Percentiles rank a stretch among this genome's conserved stretches.
Conservation (phyloP, 2,888 invertebrate genomes). For the Alviniconcha strummeri region DNA sequence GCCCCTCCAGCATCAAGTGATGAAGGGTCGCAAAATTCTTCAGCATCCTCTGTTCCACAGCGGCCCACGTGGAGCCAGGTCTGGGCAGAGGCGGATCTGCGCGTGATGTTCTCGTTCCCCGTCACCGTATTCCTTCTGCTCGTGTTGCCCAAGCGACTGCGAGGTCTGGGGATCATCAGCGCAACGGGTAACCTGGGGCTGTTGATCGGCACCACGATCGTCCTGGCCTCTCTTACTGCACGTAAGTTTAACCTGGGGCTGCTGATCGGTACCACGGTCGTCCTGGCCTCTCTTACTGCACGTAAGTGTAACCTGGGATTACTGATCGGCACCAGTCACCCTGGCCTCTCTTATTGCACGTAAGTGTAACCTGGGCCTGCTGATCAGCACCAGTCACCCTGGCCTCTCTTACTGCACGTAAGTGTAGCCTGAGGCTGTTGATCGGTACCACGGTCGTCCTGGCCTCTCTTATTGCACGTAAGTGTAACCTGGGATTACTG, state of each 20-base stretch:
- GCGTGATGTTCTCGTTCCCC: conserved; percentile 61
- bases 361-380: conserved; percentile 64
- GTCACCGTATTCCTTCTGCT: conserved; percentile 66
- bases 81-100: conserved; percentile 50
- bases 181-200: conserved; percentile 65
- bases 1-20: too few species aligned
- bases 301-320: conserved; percentile 66
- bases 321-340: conserved; percentile 63
- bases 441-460: conserved; percentile 63
- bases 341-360: conserved; percentile 55
- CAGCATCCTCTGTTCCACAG: too few species aligned
- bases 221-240: conserved; percentile 54
- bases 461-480: conserved; percentile 57
- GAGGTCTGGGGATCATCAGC: conserved; percentile 65
- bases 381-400: conserved; percentile 64
- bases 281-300: conserved; percentile 54
- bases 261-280: conserved; percentile 62
- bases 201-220: conserved; percentile 62
- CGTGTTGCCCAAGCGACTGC: conserved; percentile 61
- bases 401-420: conserved; percentile 56
- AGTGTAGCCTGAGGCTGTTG: conserved; percentile 63
- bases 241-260: conserved; percentile 66
- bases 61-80: background rate
- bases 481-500: conserved; percentile 63
- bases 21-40: background rate